Evolutionary conservation across 1,140 invertebrate species (phyloP), one percentile per base, ranked within the genome.

Genomic region (Drosophila lacteicornis): DNA sequence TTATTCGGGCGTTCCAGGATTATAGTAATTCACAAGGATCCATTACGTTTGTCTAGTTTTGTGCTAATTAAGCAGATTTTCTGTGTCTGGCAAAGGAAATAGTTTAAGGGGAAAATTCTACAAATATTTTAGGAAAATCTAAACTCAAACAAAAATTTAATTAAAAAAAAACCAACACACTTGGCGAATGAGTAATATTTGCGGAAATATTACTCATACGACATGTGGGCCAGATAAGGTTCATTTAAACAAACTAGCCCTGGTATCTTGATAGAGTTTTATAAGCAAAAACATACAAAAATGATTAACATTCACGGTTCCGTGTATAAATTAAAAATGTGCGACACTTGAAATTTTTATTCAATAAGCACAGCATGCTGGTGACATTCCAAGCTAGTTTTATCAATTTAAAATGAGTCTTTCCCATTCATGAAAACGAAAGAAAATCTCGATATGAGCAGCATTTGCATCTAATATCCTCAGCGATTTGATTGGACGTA

Each of bases 11-110:
- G 4, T 22, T 38, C 19, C 25, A 22, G 38, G 25, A 40, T 50
- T 50, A 65, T 17, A 42, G 49, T 60, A 61, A 55, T 61, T 47
- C 42, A n/a, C 50, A 56, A 43, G 61, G 17, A 42, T n/a, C 11
- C 2, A 42, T n/a, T 30, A 6, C 27, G 19, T 56, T 40, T 17
- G 12, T 33, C 38, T 7, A 33, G 67, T 71, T 80, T 80, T 71
- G 46, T 68, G 81, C 81, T 76, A 83, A 83, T 83, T 62, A 84
- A 83, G 71, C 81, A 67, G 47, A 68, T 83, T 62, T 74, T 58
- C 47, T 30, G 47, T 47, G 53, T 0, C 33, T 36, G 33, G 33
- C 30, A 33, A 33, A 3, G 7, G 13, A 17, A n/a, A 12, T 5
- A 22, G 13, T 47, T 42, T 15, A 12, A n/a, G 3, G 3, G 42